Evolutionary conservation across 1,140 invertebrate species (phyloP).

Genomic region (Nasonia vitripennis): DNA sequence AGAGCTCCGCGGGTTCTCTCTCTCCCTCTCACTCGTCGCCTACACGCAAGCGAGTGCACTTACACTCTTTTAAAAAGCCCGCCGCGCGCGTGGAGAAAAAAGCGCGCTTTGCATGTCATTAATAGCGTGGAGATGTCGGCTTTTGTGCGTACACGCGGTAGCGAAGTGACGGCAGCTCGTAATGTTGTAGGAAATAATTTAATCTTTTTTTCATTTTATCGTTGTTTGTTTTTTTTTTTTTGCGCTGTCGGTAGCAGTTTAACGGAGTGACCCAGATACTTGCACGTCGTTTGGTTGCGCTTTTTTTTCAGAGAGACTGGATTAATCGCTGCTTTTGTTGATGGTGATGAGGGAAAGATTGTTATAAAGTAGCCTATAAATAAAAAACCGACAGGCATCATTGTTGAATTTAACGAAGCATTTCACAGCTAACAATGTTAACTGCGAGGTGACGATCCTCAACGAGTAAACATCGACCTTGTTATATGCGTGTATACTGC

Average conservation of each 20-base stretch:
- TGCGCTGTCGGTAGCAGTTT: too few species aligned
- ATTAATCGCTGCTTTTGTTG: too few species aligned
- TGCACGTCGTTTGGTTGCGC: too few species aligned
- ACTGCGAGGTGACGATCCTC: too few species aligned
- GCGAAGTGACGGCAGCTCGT: not conserved
- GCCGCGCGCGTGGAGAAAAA: not conserved
- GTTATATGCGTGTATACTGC: not conserved
- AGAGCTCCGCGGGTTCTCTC: not conserved
- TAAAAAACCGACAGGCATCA: too few species aligned
- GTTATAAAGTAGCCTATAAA: too few species aligned
- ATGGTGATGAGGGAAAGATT: too few species aligned
- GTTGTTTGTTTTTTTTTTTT: not conserved
- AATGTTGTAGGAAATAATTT: not conserved
- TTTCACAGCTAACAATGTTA: too few species aligned
- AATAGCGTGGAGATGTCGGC: not conserved
- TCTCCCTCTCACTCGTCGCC: not conserved
- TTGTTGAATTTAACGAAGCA: too few species aligned
- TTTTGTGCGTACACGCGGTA: not conserved
- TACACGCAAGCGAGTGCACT: not conserved
- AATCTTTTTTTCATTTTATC: not conserved
- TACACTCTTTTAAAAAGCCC: not conserved
- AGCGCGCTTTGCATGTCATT: not conserved
- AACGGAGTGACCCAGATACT: too few species aligned
- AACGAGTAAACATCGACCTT: too few species aligned
- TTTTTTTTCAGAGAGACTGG: too few species aligned